Conservation (phyloP, 1,140 invertebrate genomes). For the Papilio aristodemus region DNA sequence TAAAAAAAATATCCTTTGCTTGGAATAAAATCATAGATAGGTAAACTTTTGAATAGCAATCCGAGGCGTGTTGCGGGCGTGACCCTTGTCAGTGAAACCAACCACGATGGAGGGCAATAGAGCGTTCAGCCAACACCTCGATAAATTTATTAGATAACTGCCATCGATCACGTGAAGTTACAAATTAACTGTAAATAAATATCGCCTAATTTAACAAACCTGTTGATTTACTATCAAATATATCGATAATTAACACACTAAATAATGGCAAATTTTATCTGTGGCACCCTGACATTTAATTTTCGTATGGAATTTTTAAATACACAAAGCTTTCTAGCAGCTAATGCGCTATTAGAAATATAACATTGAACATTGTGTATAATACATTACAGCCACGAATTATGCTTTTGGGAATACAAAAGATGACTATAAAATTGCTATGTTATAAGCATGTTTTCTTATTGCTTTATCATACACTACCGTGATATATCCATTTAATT, state of each 20-base stretch:
- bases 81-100: constrained; percentile 52
- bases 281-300: too few species aligned
- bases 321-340: too few species aligned
- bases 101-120: constrained; percentile 27
- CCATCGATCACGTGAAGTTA: constrained; percentile 42
- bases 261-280: neutral
- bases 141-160: constrained; percentile 40
- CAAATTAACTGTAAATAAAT: constrained; percentile 48
- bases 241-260: neutral
- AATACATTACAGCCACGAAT: too few species aligned
- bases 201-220: constrained; percentile 1
- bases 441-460: neutral
- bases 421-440: too few species aligned
- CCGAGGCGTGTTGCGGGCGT: constrained; percentile 49
- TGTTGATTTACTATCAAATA: constrained; percentile 11
- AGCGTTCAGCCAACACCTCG: constrained; percentile 29
- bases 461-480: neutral
- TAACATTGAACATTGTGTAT: too few species aligned
- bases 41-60: constrained; percentile 48
- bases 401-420: too few species aligned
- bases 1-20: constrained; percentile 33
- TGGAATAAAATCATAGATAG: constrained; percentile 47
- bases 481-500: neutral
- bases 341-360: too few species aligned
- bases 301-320: too few species aligned